Evolutionary conservation across 2,888 invertebrate species (phyloP).

Genomic region (Dasysyrphus albostriatus): DNA sequence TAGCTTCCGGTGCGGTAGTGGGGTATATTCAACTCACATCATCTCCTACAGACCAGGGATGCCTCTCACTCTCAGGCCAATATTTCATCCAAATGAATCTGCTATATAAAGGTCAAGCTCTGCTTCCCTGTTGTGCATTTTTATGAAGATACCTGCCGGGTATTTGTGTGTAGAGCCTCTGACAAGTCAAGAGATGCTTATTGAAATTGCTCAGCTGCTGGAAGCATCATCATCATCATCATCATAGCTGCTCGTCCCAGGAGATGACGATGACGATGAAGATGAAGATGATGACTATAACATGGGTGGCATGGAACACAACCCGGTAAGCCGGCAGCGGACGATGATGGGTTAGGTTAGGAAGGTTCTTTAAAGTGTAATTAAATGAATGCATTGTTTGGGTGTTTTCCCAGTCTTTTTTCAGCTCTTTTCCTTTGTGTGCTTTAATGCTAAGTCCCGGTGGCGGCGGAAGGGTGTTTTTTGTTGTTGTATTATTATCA

Average conservation of each 20-base stretch:
- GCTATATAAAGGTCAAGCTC: constrained; percentile 74
- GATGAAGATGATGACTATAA: background rate
- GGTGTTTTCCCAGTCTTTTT: constrained; percentile 27
- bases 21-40: background rate
- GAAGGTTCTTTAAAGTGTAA: constrained; percentile 16
- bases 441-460: constrained; percentile 48
- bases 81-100: constrained; percentile 26
- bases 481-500: constrained; percentile 11
- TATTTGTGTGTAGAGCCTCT: constrained; percentile 44
- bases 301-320: background rate
- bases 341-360: background rate
- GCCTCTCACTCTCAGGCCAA: background rate
- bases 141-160: constrained; percentile 64
- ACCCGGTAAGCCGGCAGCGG: too few species aligned
- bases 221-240: constrained; percentile 63
- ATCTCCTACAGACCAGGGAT: background rate
- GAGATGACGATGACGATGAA: constrained; percentile 2
- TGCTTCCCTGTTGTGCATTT: constrained; percentile 68
- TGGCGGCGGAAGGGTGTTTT: constrained; percentile 49
- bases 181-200: constrained; percentile 73
- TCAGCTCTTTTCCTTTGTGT: constrained; percentile 32
- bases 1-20: background rate
- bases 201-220: constrained; percentile 71
- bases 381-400: constrained; percentile 57
- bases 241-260: constrained; percentile 32